Base-by-base conservation (phyloP, 2,888 invertebrate species). In the Heliothis peltigera region DNA sequence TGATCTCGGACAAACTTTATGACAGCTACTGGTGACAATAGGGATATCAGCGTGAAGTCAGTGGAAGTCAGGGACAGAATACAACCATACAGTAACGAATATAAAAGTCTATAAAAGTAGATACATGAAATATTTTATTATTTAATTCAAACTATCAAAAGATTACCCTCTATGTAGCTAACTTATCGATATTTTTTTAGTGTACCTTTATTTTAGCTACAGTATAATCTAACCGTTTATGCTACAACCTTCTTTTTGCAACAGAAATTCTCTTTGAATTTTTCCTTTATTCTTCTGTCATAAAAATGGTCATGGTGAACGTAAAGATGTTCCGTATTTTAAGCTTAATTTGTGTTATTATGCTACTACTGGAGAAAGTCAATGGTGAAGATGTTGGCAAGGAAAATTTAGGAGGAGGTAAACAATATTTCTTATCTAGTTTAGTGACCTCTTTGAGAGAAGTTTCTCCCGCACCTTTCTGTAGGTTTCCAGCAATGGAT, bases 241-340 rank as follows among this genome's bases (percentile, higher is more conserved):
- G 28, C 28, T 28, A 8, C 7, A 6, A 28, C 28, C 28, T 28
- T 28, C 8, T 46, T 44, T 15, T 28, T 46, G n/a, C 8, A 19
- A 8, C 1, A 28, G 8, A 12, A 39, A 22, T 59, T 54, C 15
- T 44, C n/a, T 46, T 52, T 75, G 52, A 46, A 25, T 19, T 53
- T 18, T 22, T n/a, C 10, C n/a, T 19, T 28, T 19, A 12, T 18
- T 17, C 8, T 48, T 47, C 43, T 53, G 52, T 58, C 67, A 67
- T n/a, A n/a, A n/a, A 44, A 4, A 43, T 47, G 25, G 22, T 10
- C 18, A n/a, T 21, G 7, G n/a, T 32, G 17, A 2, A 6, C 8
- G 43, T 17, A 5, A 77, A 44, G 58, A 78, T 78, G 78, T 47
- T 22, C 25, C 44, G 28, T 10, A 22, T 52, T 28, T 47, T 62